Percentiles rank a stretch among this genome's conserved stretches.
phyloP scores from a whole-genome alignment of 2,113 vertebrate genomes.

The Ovibos moschatus region DNA sequence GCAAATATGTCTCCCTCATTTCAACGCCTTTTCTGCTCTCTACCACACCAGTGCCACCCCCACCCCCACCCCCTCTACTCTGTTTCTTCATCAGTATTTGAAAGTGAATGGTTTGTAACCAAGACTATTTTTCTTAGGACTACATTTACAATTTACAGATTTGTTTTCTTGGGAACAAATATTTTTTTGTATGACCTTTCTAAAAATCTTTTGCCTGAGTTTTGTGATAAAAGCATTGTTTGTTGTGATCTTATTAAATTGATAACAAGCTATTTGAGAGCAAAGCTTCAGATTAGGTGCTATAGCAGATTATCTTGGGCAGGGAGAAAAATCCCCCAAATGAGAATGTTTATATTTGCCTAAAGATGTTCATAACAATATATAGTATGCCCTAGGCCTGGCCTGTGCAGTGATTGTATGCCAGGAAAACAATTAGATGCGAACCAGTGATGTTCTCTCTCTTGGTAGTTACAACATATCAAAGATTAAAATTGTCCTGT shows the following conservation, averaged over 20 bases:
- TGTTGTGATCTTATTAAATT: slow-evolving; percentile 45
- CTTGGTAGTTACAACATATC: slow-evolving; percentile 35
- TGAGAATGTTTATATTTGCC: slow-evolving; percentile 23
- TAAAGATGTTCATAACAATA: slow-evolving; percentile 13
- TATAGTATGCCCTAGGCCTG: background rate
- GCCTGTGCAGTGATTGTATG: background rate
- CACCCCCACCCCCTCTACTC: background rate
- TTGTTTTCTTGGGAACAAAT: slow-evolving; percentile 18
- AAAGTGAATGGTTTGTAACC: slow-evolving; percentile 49
- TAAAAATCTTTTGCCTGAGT: slow-evolving; percentile 34
- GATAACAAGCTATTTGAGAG: slow-evolving; percentile 22
- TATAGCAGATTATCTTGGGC: slow-evolving; percentile 33
- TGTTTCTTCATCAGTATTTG: slow-evolving; percentile 27
- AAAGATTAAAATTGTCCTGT: slow-evolving; percentile 47
- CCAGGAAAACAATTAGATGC: slow-evolving; percentile 28
- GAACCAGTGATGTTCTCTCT: slow-evolving; percentile 21
- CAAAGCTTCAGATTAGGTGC: no score
- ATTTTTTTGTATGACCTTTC: slow-evolving; percentile 23
- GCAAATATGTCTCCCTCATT: slow-evolving; percentile 37
- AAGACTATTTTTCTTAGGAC: slow-evolving; percentile 15
- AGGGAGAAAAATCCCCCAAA: background rate
- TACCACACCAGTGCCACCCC: background rate
- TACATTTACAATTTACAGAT: slow-evolving; percentile 45
- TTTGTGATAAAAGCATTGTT: slow-evolving; percentile 23
- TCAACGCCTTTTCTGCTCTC: slow-evolving; percentile 7